A percentile compares a stretch with the other conserved stretches of the same genome.
These are phyloP conservation scores for Poeciliopsis prolifica DNA, from an alignment of 2,113 vertebrate species.

Conservation along the genomic window DNA sequence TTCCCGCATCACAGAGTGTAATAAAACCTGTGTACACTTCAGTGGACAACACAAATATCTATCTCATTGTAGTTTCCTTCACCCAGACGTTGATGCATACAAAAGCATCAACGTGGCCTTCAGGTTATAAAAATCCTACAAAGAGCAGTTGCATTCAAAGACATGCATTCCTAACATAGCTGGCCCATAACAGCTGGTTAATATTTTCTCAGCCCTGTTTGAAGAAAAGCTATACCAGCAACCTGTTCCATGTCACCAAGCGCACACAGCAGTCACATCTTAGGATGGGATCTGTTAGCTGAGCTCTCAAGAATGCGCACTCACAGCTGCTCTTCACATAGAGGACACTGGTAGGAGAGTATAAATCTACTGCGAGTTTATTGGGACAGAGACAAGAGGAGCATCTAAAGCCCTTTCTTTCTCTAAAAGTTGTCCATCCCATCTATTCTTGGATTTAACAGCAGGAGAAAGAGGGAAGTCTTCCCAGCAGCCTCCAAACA, in stretches of 20 bases:
- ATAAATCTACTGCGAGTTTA: constrained; percentile 3
- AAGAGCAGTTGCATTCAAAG: constrained; percentile 59
- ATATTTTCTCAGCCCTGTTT: constrained; percentile 59
- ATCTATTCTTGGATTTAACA: constrained; percentile 25
- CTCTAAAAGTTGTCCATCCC: constrained; percentile 4
- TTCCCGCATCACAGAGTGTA: constrained; percentile 14
- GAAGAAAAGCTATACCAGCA: constrained; percentile 41
- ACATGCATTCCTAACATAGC: constrained; percentile 71
- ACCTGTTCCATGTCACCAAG: constrained; percentile 10
- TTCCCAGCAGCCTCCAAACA: constrained; percentile 37
- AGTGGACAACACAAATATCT: constrained; percentile 12
- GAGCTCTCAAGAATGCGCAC: constrained; percentile 27
- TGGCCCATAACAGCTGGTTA: constrained; percentile 67
- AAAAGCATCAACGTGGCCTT: constrained; percentile 36
- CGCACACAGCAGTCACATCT: neutral
- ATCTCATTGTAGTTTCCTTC: constrained; percentile 12
- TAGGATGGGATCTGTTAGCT: constrained; percentile 23
- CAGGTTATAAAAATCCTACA: constrained; percentile 58
- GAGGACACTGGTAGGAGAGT: constrained; percentile 8
- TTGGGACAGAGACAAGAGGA: neutral
- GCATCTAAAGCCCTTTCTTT: constrained; percentile 15
- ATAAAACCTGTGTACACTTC: constrained; percentile 6
- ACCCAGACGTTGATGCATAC: constrained; percentile 2
- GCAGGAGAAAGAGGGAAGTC: constrained; percentile 7
- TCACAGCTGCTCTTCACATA: constrained; percentile 30